phyloP scores from a whole-genome alignment of 2,888 invertebrate species.

The Saturnia japonica region DNA sequence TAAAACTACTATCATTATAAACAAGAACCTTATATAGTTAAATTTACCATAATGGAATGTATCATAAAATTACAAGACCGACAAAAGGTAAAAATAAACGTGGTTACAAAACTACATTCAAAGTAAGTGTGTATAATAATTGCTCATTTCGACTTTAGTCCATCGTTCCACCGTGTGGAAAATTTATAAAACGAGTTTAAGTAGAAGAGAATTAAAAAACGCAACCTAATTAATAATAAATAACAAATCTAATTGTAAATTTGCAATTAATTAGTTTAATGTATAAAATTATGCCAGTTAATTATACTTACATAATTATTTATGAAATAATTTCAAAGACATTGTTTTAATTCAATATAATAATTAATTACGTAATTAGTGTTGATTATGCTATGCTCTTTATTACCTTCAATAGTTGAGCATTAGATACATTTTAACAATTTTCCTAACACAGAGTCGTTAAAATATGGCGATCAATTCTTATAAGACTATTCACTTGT shows the following conservation, averaged over 20 bases:
- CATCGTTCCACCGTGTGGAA: slow-evolving; percentile 11
- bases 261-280: slow-evolving; percentile 4
- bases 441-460: background rate
- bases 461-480: background rate
- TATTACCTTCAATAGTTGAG: background rate
- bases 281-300: background rate
- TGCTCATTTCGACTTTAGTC: slow-evolving; percentile 8
- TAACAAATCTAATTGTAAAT: slow-evolving; percentile 1
- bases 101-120: slow-evolving; percentile 9
- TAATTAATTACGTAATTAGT: background rate
- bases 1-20: background rate
- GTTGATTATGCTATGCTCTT: background rate
- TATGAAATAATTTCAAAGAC: slow-evolving; percentile 4
- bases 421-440: background rate
- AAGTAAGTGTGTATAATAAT: slow-evolving; percentile 23
- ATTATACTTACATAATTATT: slow-evolving; percentile 8
- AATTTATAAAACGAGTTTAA: slow-evolving; percentile 21
- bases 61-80: background rate
- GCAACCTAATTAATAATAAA: slow-evolving; percentile 13
- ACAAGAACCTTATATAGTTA: slow-evolving; percentile 9
- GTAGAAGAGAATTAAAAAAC: background rate
- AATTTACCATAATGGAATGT: slow-evolving; percentile 6
- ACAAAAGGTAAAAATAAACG: background rate
- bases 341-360: background rate
- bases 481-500: background rate